Base-by-base conservation (phyloP, 37 sponge, comb jelly and placozoan species). In the Chondrilla cf. caribensis region DNA sequence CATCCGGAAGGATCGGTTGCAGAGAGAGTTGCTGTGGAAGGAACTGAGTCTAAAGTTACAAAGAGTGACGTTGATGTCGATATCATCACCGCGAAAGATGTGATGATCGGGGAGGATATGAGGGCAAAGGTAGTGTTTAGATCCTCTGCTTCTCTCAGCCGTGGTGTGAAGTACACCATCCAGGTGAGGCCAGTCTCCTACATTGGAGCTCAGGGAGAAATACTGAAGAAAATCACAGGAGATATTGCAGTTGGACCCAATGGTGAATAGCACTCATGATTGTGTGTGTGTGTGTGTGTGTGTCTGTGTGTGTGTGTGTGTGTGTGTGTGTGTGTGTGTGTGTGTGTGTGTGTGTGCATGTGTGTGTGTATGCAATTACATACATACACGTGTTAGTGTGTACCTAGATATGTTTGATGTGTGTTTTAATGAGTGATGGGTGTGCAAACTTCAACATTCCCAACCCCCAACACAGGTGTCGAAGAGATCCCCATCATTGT, bases 21-120 rank as follows among this genome's bases (percentile, higher is more conserved):
- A 78, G 86, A 86, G 82, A 87, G 86, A 66, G 58, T 58, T 9
- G 58, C 77, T 26, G 58, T 80, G n/a, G 64, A 44, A 43, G n/a
- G 41, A 0, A 14, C 47, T 33, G 84, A 58, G 62, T 44, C 62
- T 7, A 38, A 60, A 33, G 79, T 73, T 33, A 44, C 66, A 1
- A 38, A 79, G 64, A 80, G 68, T 29, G 78, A 65, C 38, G 33
- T 86, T 2, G 75, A 73, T 31, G 65, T 90, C 5, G 66, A 60
- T 4, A 29, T 90, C 18, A 51, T 31, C 17, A n/a, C 41, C 21
- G 38, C 41, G 36, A 43, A 73, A 41, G 43, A 73, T 39, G 76
- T 73, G 2, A 36, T 73, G 76, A 37, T 73, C 38, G 76, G 76
- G 17, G 2, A 73, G 41, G n/a, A 39, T 4, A 41, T 73, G 21